A percentile compares a stretch with the other conserved stretches of the same genome.
These are phyloP conservation scores for Orestias chungarensis DNA, from an alignment of 2,797 vertebrate genomes.

Conservation along the genomic window DNA sequence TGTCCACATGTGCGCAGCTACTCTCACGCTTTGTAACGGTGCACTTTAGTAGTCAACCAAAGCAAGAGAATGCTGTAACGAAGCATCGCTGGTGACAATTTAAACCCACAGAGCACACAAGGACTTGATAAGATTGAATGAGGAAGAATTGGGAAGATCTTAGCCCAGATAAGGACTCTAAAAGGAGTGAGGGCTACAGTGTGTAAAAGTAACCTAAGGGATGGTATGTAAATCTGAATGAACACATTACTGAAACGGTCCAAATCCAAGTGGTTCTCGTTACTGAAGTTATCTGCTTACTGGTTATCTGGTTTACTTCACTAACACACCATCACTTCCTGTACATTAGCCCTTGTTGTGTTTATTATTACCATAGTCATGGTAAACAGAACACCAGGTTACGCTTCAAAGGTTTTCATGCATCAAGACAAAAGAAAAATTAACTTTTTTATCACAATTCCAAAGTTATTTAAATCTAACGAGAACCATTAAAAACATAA, in stretches of 20 bases:
- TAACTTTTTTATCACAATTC: not conserved
- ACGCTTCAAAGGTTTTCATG: not conserved
- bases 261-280: conserved; percentile 19
- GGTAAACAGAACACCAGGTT: not conserved
- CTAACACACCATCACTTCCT: not conserved
- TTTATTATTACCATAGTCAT: not conserved
- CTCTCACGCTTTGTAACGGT: conserved; percentile 29
- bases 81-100: conserved; percentile 15
- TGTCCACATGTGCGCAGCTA: not conserved
- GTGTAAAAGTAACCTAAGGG: not conserved
- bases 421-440: not conserved
- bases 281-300: conserved; percentile 13
- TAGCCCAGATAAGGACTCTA: too few species aligned
- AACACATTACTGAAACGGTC: conserved; percentile 15
- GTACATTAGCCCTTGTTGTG: not conserved
- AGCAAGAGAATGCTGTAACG: conserved; percentile 36
- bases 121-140: not conserved
- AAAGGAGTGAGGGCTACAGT: not conserved
- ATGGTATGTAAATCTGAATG: not conserved
- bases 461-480: not conserved
- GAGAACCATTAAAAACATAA: too few species aligned
- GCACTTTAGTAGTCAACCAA: conserved; percentile 68
- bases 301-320: conserved; percentile 1
- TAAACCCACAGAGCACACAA: not conserved
- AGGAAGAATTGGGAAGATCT: not conserved